Evolutionary conservation across 2,113 vertebrate genomes (phyloP), one percentile per base, ranked within the genome.

Genomic region (Typhlomys cinereus): DNA sequence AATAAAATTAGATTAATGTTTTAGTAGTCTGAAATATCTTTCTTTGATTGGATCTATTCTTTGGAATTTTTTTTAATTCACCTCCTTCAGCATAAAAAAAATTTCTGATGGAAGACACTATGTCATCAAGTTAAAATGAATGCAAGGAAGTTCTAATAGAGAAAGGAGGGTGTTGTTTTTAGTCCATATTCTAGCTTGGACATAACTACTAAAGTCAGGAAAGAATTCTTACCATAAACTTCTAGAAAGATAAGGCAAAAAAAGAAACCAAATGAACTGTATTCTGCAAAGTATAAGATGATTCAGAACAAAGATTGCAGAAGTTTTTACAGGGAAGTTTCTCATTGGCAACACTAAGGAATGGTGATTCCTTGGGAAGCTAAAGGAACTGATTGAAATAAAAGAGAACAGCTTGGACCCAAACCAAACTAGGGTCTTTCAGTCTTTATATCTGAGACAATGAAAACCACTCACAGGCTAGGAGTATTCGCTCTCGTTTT

Each of bases 21-120:
- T 90, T 92, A 17, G 70, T 34, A 41, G 31, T 46, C 54, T 61
- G 70, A 94, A 76, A 79, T 92, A 85, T 73, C 39, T 92, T 71
- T 61, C 36, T 88, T 57, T 82, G 67, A 69, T 85, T 88, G 78
- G 31, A 0, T 57, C 79, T 61, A 15, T 48, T 59, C 66, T 85
- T 79, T 18, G 50, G 52, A 80, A 41, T 31, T 91, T 23, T 34
- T 62, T 80, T 50, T n/a, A 36, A 74, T 80, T 79, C 13, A 70
- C 27, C 10, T 2, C 64, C n/a, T 67, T 75, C 62, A 75, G 7
- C 4, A 83, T 62, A 75, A 90, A 57, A 41, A 9, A 75, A 90
- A 86, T 4, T 70, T 85, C 21, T 41, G 34, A 83, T 66, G 70
- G 85, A 83, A 85, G 21, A 0, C 0, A 70, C 46, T 27, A 71